Percentiles rank a stretch among this genome's conserved stretches.
phyloP scores from a whole-genome alignment of 2,797 vertebrate genomes.

The Microctenopoma stevenorrisi region DNA sequence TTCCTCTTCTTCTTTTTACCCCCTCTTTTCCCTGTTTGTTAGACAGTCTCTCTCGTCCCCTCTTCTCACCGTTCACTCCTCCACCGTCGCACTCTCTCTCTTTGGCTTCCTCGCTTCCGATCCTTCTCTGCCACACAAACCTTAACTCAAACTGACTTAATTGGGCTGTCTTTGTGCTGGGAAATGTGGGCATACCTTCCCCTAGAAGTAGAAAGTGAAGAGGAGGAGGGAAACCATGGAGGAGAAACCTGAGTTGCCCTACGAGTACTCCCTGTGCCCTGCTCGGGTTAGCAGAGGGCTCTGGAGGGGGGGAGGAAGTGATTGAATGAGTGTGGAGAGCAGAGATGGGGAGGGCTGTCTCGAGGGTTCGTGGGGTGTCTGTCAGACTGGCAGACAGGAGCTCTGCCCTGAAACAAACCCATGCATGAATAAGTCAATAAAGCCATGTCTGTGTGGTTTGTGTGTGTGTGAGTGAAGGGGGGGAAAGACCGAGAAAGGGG shows the following conservation, averaged over 20 bases:
- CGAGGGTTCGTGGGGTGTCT: constrained; percentile 66
- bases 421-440: constrained; percentile 84
- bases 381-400: constrained; percentile 78
- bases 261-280: constrained; percentile 48
- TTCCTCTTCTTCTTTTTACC: constrained; percentile 60
- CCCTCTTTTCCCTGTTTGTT: constrained; percentile 65
- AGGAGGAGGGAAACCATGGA: constrained; percentile 45
- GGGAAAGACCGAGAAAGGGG: constrained; percentile 6
- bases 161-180: constrained; percentile 86
- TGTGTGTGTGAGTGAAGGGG: constrained; percentile 7
- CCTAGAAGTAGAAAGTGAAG: constrained; percentile 53
- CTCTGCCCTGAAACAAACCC: constrained; percentile 79
- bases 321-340: constrained; percentile 14
- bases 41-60: constrained; percentile 63
- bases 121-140: constrained; percentile 76
- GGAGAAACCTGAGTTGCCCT: constrained; percentile 52
- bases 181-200: constrained; percentile 82
- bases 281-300: constrained; percentile 25
- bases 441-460: constrained; percentile 51
- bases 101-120: constrained; percentile 66
- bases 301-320: constrained; percentile 8
- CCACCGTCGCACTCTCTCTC: constrained; percentile 40
- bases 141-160: constrained; percentile 88
- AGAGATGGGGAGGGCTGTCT: constrained; percentile 53
- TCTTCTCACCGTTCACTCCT: constrained; percentile 51